phyloP scores from a whole-genome alignment of 2,888 invertebrate species.

The Pachliopta kotzebuea region DNA sequence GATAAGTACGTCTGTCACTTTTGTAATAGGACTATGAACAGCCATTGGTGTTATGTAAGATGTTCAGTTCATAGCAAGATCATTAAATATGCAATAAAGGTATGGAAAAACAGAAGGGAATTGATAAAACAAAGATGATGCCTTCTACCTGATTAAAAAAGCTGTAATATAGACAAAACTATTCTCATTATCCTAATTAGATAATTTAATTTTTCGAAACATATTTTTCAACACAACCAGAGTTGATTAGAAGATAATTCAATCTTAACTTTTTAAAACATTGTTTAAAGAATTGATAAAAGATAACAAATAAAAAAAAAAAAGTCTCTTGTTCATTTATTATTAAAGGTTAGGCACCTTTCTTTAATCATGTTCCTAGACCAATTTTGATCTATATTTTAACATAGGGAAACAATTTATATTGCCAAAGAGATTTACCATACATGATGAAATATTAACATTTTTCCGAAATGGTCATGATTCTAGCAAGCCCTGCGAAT shows the following conservation, averaged over 20 bases:
- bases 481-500: constrained; percentile 11
- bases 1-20: not conserved
- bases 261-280: no score
- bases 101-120: not conserved
- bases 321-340: no score
- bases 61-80: not conserved
- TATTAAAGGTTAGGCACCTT: not conserved
- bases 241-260: no score
- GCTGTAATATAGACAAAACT: no score
- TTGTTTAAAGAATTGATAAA: no score
- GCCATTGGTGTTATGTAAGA: not conserved
- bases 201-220: no score
- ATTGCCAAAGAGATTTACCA: not conserved
- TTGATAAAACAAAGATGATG: not conserved
- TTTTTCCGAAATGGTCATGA: not conserved
- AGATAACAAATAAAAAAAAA: no score
- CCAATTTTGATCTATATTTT: not conserved
- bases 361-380: not conserved
- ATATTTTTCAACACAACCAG: no score
- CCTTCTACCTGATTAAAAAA: not conserved
- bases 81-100: not conserved
- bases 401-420: not conserved
- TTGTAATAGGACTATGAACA: not conserved
- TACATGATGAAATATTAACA: constrained; percentile 1
- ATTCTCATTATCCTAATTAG: no score